Evolutionary conservation across 1,140 invertebrate species (phyloP).

Genomic region (Brachionus plicatilis): DNA sequence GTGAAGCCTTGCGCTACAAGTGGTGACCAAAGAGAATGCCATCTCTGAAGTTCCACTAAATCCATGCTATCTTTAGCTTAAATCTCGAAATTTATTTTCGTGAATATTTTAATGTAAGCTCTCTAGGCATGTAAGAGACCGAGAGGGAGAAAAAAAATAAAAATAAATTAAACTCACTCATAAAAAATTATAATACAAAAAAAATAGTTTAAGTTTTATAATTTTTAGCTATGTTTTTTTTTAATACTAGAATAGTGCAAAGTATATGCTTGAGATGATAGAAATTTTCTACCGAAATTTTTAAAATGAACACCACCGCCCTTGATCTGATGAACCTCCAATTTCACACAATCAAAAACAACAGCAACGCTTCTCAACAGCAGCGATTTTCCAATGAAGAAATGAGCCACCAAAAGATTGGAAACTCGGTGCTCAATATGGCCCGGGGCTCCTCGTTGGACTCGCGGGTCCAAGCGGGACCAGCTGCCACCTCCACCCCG

Average conservation of each 20-base stretch:
- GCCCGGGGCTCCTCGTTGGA: neutral
- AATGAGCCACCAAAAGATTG: neutral
- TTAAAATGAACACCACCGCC: slow-evolving; percentile 14
- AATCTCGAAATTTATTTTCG: neutral
- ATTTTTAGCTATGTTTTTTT: slow-evolving; percentile 2
- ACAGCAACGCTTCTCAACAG: neutral
- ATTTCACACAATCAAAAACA: slow-evolving; percentile 18
- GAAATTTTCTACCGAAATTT: neutral
- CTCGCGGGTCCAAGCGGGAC: neutral
- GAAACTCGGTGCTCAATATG: neutral
- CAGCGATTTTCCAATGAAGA: neutral
- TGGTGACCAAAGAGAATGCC: no score
- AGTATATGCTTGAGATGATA: neutral
- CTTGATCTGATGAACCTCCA: slow-evolving; percentile 12
- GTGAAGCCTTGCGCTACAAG: no score
- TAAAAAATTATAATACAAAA: slow-evolving; percentile 34
- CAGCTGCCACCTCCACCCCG: neutral
- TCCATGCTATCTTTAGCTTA: neutral
- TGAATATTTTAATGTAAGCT: neutral
- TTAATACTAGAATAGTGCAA: neutral
- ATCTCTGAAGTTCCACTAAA: neutral
- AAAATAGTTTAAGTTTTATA: slow-evolving; percentile 4
- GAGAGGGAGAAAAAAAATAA: neutral
- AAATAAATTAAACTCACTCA: slow-evolving; percentile 36
- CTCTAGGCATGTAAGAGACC: neutral